Evolutionary conservation across 2,888 invertebrate species (phyloP), one percentile per base, ranked within the genome.

Genomic region (Stegophylla sp.): DNA sequence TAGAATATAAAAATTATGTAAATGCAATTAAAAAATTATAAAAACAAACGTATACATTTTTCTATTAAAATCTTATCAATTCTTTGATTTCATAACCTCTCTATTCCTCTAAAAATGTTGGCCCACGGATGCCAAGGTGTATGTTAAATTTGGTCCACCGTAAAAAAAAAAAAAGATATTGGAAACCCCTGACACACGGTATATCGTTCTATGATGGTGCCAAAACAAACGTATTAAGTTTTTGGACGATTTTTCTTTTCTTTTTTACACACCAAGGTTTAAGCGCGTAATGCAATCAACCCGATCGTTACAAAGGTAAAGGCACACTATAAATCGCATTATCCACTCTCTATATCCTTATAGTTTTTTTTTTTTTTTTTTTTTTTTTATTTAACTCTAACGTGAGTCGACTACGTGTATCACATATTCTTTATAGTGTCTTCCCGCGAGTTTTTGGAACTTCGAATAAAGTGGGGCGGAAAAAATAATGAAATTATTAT

Each of bases 401-500:
- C 76, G 76, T 67, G 67, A 59, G 45, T 59, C 17, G 67, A 77
- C 66, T 69, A 48, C 67, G 15, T 20, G 59, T 77, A 59, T 67
- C 56, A 67, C 26, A 26, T 59, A 69, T 45, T 59, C 59, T 59
- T 59, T 77, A 67, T 28, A 45, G 67, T 45, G 15, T 77, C 56
- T 45, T 28, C 15, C n/a, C n/a, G n/a, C 17, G 26, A 69, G 28
- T 69, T 77, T 69, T 77, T 9, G 77, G 67, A 45, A 69, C 45
- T 69, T 48, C 56, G 67, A 48, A 59, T 43, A 63, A 69, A 61
- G 48, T 3, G 71, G 23, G 48, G 26, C n/a, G n/a, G n/a, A 43
- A 56, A 61, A 56, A 48, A 79, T 79, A 79, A 79, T 69, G 69
- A 79, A 79, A 79, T 79, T 79, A 79, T 59, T 48, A 61, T 79